A percentile compares a stretch with the other conserved stretches of the same genome.
Evolutionary conservation across 2,113 vertebrate species (phyloP).

Genomic region (Felis catus): F.catus_Fca126_mat1.0 CM031413.1:145426001-145426500

Average conservation of each 20-base stretch:
- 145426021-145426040: background rate
- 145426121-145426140: conserved; percentile 49
- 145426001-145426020: background rate
- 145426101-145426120: background rate
- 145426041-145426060: background rate
- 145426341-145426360: background rate
- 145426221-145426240: conserved; percentile 9
- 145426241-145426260: conserved; percentile 50
- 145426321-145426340: background rate
- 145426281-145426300: background rate
- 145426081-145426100: conserved; percentile 34
- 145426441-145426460: background rate
- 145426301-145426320: background rate
- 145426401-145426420: background rate
- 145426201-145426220: background rate
- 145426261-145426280: background rate
- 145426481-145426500: background rate
- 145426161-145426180: conserved; percentile 73
- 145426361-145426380: background rate
- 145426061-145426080: background rate
- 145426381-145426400: background rate
- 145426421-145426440: background rate
- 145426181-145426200: background rate
- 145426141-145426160: conserved; percentile 63
- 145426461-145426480: background rate